These are phyloP conservation scores for Poeciliopsis paucimaculata DNA, from an alignment of 2,797 vertebrate species.

Conservation along the genomic window DNA sequence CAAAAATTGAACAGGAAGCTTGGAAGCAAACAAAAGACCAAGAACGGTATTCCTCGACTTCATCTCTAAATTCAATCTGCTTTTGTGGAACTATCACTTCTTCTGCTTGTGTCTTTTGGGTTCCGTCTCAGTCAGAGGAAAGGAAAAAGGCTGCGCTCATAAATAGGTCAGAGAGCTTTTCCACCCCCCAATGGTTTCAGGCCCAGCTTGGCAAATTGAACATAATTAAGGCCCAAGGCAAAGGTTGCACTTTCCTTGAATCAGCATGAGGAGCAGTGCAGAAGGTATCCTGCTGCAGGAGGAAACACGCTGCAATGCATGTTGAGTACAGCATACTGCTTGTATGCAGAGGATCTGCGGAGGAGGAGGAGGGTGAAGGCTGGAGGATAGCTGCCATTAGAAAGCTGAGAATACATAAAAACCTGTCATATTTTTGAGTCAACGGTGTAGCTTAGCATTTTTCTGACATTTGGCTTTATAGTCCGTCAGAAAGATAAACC, in stretches of 20 bases:
- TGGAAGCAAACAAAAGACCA: constrained; percentile 4
- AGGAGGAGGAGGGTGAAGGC: constrained; percentile 31
- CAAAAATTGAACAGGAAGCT: not conserved
- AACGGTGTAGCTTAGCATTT: not conserved
- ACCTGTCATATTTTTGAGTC: not conserved
- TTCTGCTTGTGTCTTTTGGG: constrained; percentile 43
- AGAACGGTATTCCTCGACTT: not conserved
- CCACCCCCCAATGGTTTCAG: constrained; percentile 83
- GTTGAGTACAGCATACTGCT: constrained; percentile 70
- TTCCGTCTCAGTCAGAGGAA: constrained; percentile 71
- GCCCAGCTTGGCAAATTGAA: constrained; percentile 86
- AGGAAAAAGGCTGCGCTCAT: constrained; percentile 80
- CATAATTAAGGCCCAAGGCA: constrained; percentile 88
- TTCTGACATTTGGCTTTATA: not conserved
- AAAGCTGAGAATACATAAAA: constrained; percentile 38
- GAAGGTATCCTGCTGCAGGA: constrained; percentile 67
- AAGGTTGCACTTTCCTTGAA: constrained; percentile 86
- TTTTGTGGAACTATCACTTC: constrained; percentile 42
- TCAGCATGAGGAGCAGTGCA: constrained; percentile 76
- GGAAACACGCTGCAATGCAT: constrained; percentile 61
- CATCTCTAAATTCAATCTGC: constrained; percentile 19
- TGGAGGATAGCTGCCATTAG: constrained; percentile 61
- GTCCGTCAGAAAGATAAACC: not conserved
- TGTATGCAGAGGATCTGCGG: constrained; percentile 52
- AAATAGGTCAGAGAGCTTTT: constrained; percentile 88